Conservation (phyloP, 2,888 invertebrate species). For the Drosophila subsilvestris region DNA sequence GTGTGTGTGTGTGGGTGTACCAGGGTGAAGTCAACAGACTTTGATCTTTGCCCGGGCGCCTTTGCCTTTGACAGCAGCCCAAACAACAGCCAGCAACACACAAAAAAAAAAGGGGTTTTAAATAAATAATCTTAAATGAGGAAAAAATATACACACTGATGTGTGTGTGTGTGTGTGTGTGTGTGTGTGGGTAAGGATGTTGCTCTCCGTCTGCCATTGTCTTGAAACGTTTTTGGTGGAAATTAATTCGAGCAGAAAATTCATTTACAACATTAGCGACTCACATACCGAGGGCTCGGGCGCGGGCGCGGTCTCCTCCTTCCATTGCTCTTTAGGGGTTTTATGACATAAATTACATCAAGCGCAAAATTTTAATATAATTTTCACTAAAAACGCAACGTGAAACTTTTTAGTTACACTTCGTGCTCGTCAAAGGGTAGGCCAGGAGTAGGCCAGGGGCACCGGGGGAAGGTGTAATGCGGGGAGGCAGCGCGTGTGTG, state of each 20-base stretch:
- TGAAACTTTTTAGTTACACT: conserved; percentile 68
- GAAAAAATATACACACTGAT: conserved; percentile 4
- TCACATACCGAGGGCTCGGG: conserved; percentile 15
- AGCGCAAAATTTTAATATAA: conserved; percentile 83
- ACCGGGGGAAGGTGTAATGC: conserved; percentile 8
- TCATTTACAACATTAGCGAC: conserved; percentile 64
- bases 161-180: conserved; percentile 17
- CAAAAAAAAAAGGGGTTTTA: conserved; percentile 39
- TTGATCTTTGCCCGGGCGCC: conserved; percentile 29
- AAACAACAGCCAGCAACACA: not conserved
- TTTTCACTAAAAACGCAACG: conserved; percentile 82
- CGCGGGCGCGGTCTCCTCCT: no score
- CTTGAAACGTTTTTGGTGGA: conserved; percentile 14
- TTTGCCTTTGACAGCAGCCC: conserved; percentile 29
- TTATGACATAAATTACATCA: conserved; percentile 83
- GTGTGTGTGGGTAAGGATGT: conserved; percentile 21
- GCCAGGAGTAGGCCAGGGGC: conserved; percentile 24
- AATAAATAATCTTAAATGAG: conserved; percentile 50
- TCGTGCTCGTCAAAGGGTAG: conserved; percentile 43
- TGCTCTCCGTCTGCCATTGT: conserved; percentile 21
- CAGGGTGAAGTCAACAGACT: conserved; percentile 40
- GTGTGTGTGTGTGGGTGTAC: conserved; percentile 14
- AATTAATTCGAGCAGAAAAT: conserved; percentile 67
- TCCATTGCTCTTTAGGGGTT: conserved; percentile 51
- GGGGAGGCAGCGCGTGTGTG: conserved; percentile 53